Conservation (phyloP, 2,797 vertebrate species). For the Momotus momota region DNA sequence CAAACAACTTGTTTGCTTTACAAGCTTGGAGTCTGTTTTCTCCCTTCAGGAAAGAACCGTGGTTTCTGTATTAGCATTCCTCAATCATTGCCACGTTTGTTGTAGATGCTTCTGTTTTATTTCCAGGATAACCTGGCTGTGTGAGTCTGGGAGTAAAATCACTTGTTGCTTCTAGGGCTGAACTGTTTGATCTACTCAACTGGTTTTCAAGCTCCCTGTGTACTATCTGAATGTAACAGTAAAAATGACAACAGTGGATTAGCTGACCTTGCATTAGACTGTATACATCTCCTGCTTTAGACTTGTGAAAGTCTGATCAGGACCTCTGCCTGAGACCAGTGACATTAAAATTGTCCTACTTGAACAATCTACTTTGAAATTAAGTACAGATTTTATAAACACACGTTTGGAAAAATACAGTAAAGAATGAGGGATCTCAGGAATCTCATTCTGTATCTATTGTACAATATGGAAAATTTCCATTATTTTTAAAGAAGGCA, state of each 20-base stretch:
- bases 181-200: not conserved
- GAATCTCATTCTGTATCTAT: not conserved
- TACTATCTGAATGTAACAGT: not conserved
- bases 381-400: not conserved
- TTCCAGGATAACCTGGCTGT: not conserved
- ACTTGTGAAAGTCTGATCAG: not conserved
- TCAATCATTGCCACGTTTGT: not conserved
- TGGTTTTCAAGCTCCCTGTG: not conserved
- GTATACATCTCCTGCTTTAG: not conserved
- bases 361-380: not conserved
- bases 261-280: not conserved
- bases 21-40: not conserved
- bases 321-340: not conserved
- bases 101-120: not conserved
- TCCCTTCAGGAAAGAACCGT: not conserved
- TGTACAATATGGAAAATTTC: not conserved
- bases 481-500: not conserved
- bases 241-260: not conserved
- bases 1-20: not conserved
- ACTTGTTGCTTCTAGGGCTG: not conserved
- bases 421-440: not conserved
- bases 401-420: not conserved
- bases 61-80: not conserved
- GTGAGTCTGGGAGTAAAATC: not conserved
- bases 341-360: not conserved